phyloP scores from a whole-genome alignment of 92 coral and sea anemone species.

The Diadumene lineata region DNA sequence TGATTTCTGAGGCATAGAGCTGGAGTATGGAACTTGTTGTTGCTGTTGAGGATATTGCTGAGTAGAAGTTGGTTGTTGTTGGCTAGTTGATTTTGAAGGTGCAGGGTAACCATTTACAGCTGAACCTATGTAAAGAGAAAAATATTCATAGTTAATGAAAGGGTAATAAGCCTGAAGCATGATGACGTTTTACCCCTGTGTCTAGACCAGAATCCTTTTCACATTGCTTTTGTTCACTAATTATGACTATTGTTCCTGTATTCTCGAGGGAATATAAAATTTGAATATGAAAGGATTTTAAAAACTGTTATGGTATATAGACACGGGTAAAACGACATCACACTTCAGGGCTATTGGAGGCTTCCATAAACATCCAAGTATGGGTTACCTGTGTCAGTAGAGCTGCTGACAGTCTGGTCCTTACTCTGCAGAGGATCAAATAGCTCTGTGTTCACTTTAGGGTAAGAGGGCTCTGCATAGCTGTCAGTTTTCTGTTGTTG shows the following conservation, averaged over 20 bases:
- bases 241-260: too few species aligned
- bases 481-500: neutral
- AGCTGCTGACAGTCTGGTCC: constrained; percentile 18
- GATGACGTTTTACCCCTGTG: too few species aligned
- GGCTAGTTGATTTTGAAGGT: constrained; percentile 38
- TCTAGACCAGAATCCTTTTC: too few species aligned
- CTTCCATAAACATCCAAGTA: neutral
- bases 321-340: neutral
- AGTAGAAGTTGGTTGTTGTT: constrained; percentile 19
- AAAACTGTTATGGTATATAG: neutral
- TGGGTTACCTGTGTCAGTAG: constrained; percentile 47
- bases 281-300: too few species aligned
- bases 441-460: constrained; percentile 55
- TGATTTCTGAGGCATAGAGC: constrained; percentile 19
- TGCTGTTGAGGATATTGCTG: constrained; percentile 18
- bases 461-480: neutral
- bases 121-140: neutral
- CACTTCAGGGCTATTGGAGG: neutral
- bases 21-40: constrained; percentile 11
- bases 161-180: too few species aligned
- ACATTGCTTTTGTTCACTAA: too few species aligned
- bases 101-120: constrained; percentile 42
- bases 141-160: too few species aligned
- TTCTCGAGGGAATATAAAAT: too few species aligned
- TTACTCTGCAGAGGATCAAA: constrained; percentile 55